Conservation (phyloP, 2,113 vertebrate species). For the Ariopsis seemanni region DNA sequence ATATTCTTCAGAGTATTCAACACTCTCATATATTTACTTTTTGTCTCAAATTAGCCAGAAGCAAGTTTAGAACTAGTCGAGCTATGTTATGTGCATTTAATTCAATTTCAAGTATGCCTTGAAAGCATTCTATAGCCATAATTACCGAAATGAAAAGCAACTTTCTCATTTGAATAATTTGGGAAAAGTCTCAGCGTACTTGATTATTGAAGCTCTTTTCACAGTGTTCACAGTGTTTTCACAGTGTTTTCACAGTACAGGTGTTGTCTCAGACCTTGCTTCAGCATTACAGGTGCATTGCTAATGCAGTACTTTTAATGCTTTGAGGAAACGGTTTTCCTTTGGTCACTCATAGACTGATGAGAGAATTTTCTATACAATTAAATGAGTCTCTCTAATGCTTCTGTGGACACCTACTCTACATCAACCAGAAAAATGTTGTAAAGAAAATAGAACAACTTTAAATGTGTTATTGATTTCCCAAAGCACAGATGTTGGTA, state of each 20-base stretch:
- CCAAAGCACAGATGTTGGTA: slow-evolving; percentile 11
- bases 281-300: slow-evolving; percentile 13
- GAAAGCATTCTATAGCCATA: neutral
- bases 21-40: neutral
- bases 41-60: slow-evolving; percentile 6
- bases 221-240: neutral
- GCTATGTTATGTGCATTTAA: neutral
- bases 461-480: slow-evolving; percentile 10
- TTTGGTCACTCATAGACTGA: slow-evolving; percentile 46
- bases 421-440: slow-evolving; percentile 23
- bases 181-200: neutral
- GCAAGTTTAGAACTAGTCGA: neutral
- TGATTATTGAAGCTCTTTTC: neutral
- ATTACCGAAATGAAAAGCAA: neutral
- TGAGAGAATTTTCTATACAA: slow-evolving; percentile 48
- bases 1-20: neutral
- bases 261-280: slow-evolving; percentile 6
- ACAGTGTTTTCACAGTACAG: neutral
- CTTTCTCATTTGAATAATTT: neutral
- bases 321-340: slow-evolving; percentile 19
- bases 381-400: slow-evolving; percentile 43
- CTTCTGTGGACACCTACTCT: slow-evolving; percentile 9
- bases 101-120: neutral
- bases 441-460: slow-evolving; percentile 3
- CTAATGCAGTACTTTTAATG: slow-evolving; percentile 21